These are phyloP conservation scores for Digitonthophagus gazella DNA, from an alignment of 2,888 invertebrate species.

Conservation along the genomic window DNA sequence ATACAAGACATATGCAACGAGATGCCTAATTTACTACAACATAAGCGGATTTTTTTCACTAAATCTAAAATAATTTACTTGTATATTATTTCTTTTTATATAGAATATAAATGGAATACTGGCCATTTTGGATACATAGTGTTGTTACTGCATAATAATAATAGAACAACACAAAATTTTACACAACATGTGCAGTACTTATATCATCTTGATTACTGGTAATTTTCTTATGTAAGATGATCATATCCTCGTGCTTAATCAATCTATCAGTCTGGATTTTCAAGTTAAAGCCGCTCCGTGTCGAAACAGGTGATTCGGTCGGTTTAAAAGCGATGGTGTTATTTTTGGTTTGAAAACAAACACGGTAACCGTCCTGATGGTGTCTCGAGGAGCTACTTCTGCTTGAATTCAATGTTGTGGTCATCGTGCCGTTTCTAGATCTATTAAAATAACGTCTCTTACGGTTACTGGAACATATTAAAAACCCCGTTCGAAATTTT, in stretches of 20 bases:
- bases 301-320: conserved; percentile 54
- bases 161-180: too few species aligned
- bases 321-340: conserved; percentile 45
- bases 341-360: conserved; percentile 44
- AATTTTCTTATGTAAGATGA: background rate
- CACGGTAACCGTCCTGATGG: conserved; percentile 43
- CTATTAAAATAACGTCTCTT: conserved; percentile 54
- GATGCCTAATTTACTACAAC: background rate
- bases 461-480: conserved; percentile 62
- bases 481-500: conserved; percentile 81
- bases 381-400: conserved; percentile 46
- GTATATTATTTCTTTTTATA: too few species aligned
- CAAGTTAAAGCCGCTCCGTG: conserved; percentile 53
- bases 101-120: background rate
- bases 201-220: background rate
- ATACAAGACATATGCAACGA: background rate
- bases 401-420: conserved; percentile 56
- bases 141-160: too few species aligned
- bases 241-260: background rate
- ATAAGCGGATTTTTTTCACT: background rate
- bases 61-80: background rate
- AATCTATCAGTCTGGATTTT: background rate
- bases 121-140: background rate
- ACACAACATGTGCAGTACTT: background rate
- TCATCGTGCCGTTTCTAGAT: conserved; percentile 55